These are phyloP conservation scores for Lasioglossum villosulum DNA, from an alignment of 2,888 invertebrate genomes.

Conservation along the genomic window DNA sequence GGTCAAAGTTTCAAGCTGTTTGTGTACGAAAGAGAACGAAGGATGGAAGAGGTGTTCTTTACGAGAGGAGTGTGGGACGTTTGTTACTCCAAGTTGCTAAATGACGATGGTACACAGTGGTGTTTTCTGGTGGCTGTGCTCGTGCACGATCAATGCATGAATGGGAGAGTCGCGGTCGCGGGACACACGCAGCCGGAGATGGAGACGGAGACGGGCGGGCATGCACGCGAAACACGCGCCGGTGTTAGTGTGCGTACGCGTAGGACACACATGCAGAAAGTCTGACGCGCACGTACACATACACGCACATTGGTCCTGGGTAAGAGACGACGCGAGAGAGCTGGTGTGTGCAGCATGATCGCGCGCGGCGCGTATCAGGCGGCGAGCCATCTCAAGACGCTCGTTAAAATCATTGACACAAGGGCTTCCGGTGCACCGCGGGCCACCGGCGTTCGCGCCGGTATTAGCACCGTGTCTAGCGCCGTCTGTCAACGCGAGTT, in stretches of 20 bases:
- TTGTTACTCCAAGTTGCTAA: neutral
- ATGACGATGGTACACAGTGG: neutral
- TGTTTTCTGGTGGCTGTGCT: constrained; percentile 58
- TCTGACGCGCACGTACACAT: neutral
- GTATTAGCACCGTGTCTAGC: neutral
- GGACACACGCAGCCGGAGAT: constrained; percentile 53
- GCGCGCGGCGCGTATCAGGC: constrained; percentile 33
- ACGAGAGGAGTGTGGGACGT: neutral
- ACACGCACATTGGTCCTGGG: constrained; percentile 15
- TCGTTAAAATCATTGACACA: constrained; percentile 37
- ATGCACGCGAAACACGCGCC: constrained; percentile 1
- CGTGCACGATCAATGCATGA: constrained; percentile 82
- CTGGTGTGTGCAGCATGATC: constrained; percentile 12
- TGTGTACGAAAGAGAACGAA: neutral
- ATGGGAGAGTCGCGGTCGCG: constrained; percentile 74
- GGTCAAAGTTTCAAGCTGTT: neutral
- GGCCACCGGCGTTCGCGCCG: neutral
- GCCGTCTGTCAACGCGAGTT: neutral
- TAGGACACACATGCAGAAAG: constrained; percentile 17
- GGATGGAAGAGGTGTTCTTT: neutral
- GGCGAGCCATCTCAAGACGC: constrained; percentile 29
- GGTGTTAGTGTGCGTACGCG: neutral
- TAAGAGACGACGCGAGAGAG: constrained; percentile 12
- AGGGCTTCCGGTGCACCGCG: neutral
- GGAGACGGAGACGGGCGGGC: constrained; percentile 30